phyloP scores from a whole-genome alignment of 1,140 invertebrate species.

The Notospermus geniculatus region DNA sequence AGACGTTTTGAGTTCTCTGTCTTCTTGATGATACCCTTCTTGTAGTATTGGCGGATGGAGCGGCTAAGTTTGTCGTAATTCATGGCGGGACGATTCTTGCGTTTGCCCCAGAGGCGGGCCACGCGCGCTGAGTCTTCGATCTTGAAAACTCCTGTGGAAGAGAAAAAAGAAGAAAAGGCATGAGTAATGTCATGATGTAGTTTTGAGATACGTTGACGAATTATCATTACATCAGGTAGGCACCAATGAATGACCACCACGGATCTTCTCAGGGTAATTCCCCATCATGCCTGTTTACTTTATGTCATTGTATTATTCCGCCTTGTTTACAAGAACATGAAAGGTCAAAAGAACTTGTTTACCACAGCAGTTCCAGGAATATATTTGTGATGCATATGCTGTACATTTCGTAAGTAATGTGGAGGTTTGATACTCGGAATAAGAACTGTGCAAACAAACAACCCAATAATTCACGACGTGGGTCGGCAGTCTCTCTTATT shows the following conservation, averaged over 20 bases:
- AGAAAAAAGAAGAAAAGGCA: neutral
- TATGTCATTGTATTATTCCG: neutral
- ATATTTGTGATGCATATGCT: neutral
- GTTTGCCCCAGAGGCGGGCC: constrained; percentile 90
- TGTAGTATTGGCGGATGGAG: constrained; percentile 98
- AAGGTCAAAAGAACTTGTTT: neutral
- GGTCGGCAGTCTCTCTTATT: too few relatives aligned
- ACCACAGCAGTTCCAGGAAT: neutral
- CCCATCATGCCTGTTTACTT: too few relatives aligned
- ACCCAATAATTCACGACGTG: too few relatives aligned
- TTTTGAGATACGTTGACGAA: too few relatives aligned
- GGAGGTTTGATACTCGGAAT: too few relatives aligned
- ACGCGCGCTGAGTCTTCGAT: constrained; percentile 97
- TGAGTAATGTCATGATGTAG: too few relatives aligned
- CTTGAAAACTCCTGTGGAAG: constrained; percentile 80
- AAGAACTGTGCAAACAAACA: too few relatives aligned
- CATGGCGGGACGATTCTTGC: constrained; percentile 98
- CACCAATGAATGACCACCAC: too few relatives aligned
- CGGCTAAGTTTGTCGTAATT: constrained; percentile 99
- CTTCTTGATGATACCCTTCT: constrained; percentile 99
- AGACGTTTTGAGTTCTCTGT: constrained; percentile 95
- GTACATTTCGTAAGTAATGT: too few relatives aligned
- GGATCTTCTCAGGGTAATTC: too few relatives aligned
- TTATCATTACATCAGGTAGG: too few relatives aligned
- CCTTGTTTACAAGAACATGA: too few relatives aligned